Conservation (phyloP, 92 coral and sea anemone species). For the Umimayanthus kanabou region DNA sequence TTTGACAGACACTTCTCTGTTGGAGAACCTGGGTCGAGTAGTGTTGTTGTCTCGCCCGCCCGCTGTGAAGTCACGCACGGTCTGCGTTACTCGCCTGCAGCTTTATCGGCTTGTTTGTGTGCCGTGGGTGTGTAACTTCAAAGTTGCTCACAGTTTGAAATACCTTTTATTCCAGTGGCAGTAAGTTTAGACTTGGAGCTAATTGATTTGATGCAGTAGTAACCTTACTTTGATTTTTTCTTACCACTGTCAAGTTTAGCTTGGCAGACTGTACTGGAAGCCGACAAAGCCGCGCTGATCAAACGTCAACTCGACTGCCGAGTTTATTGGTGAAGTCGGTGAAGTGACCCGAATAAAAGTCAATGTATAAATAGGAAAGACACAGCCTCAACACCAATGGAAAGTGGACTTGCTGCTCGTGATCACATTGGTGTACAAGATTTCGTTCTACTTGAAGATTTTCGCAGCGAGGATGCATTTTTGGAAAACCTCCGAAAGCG, state of each 20-base stretch:
- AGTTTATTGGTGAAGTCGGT: slow-evolving; percentile 6
- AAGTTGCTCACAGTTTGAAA: neutral
- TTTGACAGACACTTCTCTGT: too few species aligned
- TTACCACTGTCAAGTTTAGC: neutral
- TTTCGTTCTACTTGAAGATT: slow-evolving; percentile 94
- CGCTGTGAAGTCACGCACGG: slow-evolving; percentile 18
- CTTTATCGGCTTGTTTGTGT: neutral
- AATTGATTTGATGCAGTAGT: neutral
- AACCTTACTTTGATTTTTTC: neutral
- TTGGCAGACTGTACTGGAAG: neutral
- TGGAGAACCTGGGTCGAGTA: neutral
- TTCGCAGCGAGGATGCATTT: slow-evolving; percentile 89
- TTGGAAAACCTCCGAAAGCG: slow-evolving; percentile 91
- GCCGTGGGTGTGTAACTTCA: neutral
- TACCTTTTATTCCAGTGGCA: slow-evolving; percentile 1
- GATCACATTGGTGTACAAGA: slow-evolving; percentile 98
- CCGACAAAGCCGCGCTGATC: neutral
- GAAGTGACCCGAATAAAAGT: neutral
- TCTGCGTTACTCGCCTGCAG: slow-evolving; percentile 10
- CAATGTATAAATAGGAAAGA: slow-evolving; percentile 7
- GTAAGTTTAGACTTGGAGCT: neutral
- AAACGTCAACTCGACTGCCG: neutral
- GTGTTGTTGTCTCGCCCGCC: neutral
- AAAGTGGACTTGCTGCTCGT: slow-evolving; percentile 89
- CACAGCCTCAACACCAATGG: slow-evolving; percentile 60